Conservation (phyloP, 2,888 invertebrate genomes). For the Byasa hedistus region DNA sequence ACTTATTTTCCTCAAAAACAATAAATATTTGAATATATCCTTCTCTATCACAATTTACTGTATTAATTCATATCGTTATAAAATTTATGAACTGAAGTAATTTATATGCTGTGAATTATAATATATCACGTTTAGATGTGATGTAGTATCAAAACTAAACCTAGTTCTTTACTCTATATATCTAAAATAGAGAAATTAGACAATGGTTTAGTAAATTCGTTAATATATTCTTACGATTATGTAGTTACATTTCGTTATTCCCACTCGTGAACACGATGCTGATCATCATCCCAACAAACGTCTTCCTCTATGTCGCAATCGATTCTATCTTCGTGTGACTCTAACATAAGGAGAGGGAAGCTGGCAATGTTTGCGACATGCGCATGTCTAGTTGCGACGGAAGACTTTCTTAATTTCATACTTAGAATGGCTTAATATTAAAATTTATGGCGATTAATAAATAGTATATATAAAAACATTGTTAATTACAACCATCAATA, state of each 20-base stretch:
- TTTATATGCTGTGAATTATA: too few relatives aligned
- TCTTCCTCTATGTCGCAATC: slow-evolving; percentile 25
- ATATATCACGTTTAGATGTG: too few relatives aligned
- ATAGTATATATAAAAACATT: background rate
- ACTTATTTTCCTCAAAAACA: too few relatives aligned
- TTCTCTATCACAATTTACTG: too few relatives aligned
- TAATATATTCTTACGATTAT: background rate
- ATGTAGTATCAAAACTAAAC: too few relatives aligned
- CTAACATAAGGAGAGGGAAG: slow-evolving; percentile 2
- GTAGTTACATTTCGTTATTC: background rate
- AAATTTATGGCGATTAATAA: background rate
- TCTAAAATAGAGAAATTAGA: too few relatives aligned
- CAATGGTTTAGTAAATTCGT: background rate
- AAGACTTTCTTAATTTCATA: background rate
- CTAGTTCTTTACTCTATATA: too few relatives aligned
- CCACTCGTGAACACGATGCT: background rate
- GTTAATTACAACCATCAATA: too few relatives aligned
- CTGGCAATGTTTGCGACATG: slow-evolving; percentile 21
- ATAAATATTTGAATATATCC: too few relatives aligned
- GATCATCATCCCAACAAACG: background rate
- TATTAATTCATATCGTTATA: too few relatives aligned
- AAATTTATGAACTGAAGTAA: too few relatives aligned
- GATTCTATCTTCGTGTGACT: slow-evolving; percentile 16
- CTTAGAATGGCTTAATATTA: background rate
- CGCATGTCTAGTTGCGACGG: slow-evolving; percentile 1